Base-by-base conservation (phyloP, 2,888 invertebrate species). In the Agapostemon virescens region DNA sequence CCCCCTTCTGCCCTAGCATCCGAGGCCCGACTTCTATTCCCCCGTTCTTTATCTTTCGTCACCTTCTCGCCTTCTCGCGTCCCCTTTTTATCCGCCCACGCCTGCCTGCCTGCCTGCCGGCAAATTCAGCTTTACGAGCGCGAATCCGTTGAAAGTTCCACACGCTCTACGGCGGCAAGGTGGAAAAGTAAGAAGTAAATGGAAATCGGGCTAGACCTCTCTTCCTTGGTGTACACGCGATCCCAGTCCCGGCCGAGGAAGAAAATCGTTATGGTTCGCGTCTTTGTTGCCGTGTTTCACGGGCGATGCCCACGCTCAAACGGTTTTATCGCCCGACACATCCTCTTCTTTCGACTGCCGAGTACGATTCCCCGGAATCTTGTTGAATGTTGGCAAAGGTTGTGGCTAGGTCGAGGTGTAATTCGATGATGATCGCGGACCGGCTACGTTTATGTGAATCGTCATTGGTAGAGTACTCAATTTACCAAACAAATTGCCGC, bases 61-160 rank as follows among this genome's bases (percentile, higher is more conserved):
- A 33, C 42, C 49, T 74, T 55, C 74, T 74, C 58, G 71, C 36
- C 74, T 64, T 38, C 68, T 55, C 64, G 63, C 66, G 49, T 55
- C 66, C 68, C n/a, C 69, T 79, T 71, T 69, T 84, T 70, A 58
- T 74, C 68, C 69, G 11, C n/a, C 63, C 30, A 17, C 20, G 58
- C 5, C 30, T 15, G 33, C 30, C 33, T 61, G 36, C 33, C 70
- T 75, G 79, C 69, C 79, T 66, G 69, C 69, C 86, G 84, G 85
- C 87, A 87, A 89, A 90, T 89, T 89, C 87, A 90, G 88, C 89
- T 90, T 89, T 88, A 88, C 88, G 85, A 84, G 84, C 79, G 85
- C 77, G 86, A 84, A 85, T 71, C 72, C 55, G 84, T 33, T 67
- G 81, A 82, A 85, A 86, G 83, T 87, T 87, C 73, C 67, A 66